These are phyloP conservation scores for Brachymystax lenok DNA, from an alignment of 2,797 vertebrate genomes.

Conservation along the genomic window DNA sequence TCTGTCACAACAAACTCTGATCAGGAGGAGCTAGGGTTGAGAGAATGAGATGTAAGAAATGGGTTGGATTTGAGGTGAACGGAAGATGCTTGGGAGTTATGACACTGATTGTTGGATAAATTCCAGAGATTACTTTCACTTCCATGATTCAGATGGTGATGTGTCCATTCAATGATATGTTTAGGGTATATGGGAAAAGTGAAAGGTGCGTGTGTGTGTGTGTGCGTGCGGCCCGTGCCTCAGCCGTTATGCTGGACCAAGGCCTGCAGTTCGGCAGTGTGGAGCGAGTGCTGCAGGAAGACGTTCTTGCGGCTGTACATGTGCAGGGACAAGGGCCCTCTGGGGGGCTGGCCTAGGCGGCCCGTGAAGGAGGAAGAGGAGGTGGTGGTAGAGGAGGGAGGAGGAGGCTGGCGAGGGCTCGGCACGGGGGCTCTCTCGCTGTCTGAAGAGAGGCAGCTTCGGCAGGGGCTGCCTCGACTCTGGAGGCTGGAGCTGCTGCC, in stretches of 20 bases:
- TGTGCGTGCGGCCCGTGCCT: slow-evolving; percentile 27
- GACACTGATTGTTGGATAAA: no score
- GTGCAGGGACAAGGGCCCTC: slow-evolving; percentile 91
- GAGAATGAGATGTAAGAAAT: neutral
- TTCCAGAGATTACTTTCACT: no score
- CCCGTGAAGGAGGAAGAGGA: slow-evolving; percentile 81
- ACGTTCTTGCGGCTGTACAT: slow-evolving; percentile 95
- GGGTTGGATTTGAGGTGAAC: no score
- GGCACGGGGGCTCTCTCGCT: slow-evolving; percentile 73
- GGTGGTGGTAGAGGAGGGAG: slow-evolving; percentile 41
- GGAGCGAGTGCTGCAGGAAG: slow-evolving; percentile 92
- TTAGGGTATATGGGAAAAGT: no score
- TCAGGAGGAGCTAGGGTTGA: neutral
- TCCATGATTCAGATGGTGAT: no score
- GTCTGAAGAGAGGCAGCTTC: slow-evolving; percentile 66
- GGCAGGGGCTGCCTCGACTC: slow-evolving; percentile 54
- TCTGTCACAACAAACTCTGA: neutral
- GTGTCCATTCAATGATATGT: no score
- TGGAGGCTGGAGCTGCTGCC: slow-evolving; percentile 66
- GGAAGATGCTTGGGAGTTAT: no score
- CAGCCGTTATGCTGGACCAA: slow-evolving; percentile 90
- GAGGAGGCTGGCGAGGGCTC: slow-evolving; percentile 47
- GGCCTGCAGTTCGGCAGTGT: slow-evolving; percentile 88
- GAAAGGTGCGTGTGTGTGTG: no score
- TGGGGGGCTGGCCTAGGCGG: slow-evolving; percentile 91